A percentile compares a stretch with the other conserved stretches of the same genome.
These are phyloP conservation scores for Propithecus coquereli DNA, from an alignment of 2,113 vertebrate species.

Conservation along the genomic window DNA sequence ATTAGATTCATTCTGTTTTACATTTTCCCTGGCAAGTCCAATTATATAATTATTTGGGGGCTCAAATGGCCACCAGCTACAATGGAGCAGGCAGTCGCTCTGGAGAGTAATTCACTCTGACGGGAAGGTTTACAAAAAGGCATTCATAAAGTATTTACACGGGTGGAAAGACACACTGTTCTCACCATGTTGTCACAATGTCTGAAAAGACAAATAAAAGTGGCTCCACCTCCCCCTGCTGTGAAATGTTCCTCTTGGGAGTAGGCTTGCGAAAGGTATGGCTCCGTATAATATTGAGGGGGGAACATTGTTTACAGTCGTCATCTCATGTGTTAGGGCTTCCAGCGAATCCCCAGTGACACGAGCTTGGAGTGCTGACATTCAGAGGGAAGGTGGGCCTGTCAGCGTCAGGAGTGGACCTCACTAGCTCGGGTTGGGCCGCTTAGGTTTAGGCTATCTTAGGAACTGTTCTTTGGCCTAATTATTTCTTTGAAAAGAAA, in stretches of 20 bases:
- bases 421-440: not conserved
- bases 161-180: constrained; percentile 67
- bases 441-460: not conserved
- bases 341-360: not conserved
- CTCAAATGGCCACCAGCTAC: constrained; percentile 75
- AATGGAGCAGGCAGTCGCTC: constrained; percentile 69
- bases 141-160: constrained; percentile 78
- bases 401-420: rapidly evolving
- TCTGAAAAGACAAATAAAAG: constrained; percentile 30
- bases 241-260: not conserved
- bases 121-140: constrained; percentile 76
- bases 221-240: not conserved
- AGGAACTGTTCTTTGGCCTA: not conserved
- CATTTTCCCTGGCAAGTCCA: constrained; percentile 73
- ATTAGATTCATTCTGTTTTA: constrained; percentile 80
- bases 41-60: constrained; percentile 68
- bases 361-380: rapidly evolving
- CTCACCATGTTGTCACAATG: constrained; percentile 62
- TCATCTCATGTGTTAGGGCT: not conserved
- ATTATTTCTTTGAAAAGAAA: not conserved
- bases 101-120: constrained; percentile 79
- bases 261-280: not conserved
- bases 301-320: not conserved
- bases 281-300: not conserved
- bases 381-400: not conserved